These are phyloP conservation scores for Myathropa florea DNA, from an alignment of 2,888 invertebrate genomes.

Conservation along the genomic window DNA sequence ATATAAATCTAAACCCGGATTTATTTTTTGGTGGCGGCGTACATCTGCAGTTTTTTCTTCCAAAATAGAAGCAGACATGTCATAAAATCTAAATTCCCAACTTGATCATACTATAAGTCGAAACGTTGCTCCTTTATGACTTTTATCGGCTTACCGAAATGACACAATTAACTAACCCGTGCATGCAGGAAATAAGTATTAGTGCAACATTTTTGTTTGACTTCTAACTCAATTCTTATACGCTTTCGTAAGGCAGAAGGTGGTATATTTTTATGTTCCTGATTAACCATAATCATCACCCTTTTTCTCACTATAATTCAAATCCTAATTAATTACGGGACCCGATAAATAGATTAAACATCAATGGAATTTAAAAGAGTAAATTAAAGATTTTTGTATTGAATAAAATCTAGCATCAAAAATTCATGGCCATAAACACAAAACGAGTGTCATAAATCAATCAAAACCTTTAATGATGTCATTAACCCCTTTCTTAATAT, in stretches of 20 bases:
- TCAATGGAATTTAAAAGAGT: background rate
- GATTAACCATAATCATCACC: background rate
- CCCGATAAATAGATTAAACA: constrained; percentile 20
- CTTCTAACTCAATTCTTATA: background rate
- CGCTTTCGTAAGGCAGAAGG: background rate
- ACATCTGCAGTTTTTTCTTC: no score
- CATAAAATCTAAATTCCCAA: background rate
- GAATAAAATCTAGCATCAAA: background rate
- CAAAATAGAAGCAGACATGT: background rate
- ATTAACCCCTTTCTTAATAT: constrained; percentile 33
- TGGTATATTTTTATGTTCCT: background rate
- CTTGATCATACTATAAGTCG: background rate
- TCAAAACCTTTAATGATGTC: constrained; percentile 31
- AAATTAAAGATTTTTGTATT: background rate
- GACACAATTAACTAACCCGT: background rate
- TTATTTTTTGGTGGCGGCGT: no score
- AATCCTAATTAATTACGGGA: background rate
- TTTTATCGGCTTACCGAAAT: background rate
- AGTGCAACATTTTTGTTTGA: background rate
- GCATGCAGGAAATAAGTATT: background rate
- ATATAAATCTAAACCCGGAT: no score
- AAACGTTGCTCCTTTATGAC: background rate
- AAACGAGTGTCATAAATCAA: constrained; percentile 39
- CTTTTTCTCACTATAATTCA: background rate
- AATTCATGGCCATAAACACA: constrained; percentile 25